Evolutionary conservation across 2,888 invertebrate species (phyloP), one percentile per base, ranked within the genome.

Genomic region (Drosophila mayaguana): DNA sequence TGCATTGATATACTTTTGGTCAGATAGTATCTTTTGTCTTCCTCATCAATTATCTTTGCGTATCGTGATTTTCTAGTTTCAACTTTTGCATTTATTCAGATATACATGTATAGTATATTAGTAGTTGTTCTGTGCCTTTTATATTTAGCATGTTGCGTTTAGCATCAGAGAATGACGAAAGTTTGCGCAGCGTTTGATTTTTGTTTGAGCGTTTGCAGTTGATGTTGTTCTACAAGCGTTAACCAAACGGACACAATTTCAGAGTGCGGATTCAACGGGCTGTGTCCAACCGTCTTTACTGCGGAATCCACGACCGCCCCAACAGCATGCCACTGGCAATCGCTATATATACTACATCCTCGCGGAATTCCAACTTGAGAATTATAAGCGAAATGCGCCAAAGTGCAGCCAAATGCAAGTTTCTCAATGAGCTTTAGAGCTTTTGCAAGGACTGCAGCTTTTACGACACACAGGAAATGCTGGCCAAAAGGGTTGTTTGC

Each of bases 271-370:
- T 68, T 63, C 55, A 74, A 88, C 90, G 89, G 89, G 83, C 51
- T 91, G 89, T 91, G 91, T 57, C 89, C 91, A 89, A 91, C 89
- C 89, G 89, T 78, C 65, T 40, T 69, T 62, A 68, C 85, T 90
- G 91, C 83, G 76, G 80, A 89, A 89, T 81, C 75, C 90, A 72
- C 82, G 91, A 89, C 91, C 89, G 90, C 89, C 91, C 83, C 87
- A 62, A 50, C 16, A 38, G 59, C 9, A 38, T 11, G 18, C 1
- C 18, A 14, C 5, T 25, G 22, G 36, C n/a, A 53, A 6, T 43
- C 65, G 59, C 20, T 87, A 89, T 85, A 81, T 89, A 89, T 72
- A 42, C 62, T 5, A 18, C 57, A 14, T 6, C 9, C 9, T 12
- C 0, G 0, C 32, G n/a, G 68, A 83, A 90, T 64, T 59, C 7